Percentiles rank a stretch among this genome's conserved stretches.
phyloP scores from a whole-genome alignment of 2,113 vertebrate species.

The Myotis lucifugus region DNA sequence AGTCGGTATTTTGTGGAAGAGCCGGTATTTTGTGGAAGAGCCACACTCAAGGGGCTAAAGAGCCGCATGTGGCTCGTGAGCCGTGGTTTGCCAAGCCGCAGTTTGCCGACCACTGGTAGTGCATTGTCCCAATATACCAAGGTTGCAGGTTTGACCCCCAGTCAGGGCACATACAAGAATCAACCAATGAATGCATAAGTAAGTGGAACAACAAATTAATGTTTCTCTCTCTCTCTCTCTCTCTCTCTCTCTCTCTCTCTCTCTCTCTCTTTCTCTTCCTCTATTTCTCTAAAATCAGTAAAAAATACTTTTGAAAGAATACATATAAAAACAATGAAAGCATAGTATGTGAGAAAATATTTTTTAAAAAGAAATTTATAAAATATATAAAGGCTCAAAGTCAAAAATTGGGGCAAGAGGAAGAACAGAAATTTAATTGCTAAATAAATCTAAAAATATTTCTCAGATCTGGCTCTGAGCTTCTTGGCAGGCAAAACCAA shows the following conservation, averaged over 20 bases:
- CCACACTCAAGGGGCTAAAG: too few relatives aligned
- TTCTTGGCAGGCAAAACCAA: background rate
- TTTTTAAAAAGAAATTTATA: background rate
- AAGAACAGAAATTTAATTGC: slow-evolving; percentile 19
- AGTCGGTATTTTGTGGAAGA: too few relatives aligned
- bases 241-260: too few relatives aligned
- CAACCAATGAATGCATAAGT: background rate
- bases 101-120: too few relatives aligned
- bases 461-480: background rate
- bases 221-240: background rate
- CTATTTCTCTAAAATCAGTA: background rate
- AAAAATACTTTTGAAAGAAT: background rate
- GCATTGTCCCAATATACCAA: background rate
- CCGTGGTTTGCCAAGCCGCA: too few relatives aligned
- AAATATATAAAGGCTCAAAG: background rate
- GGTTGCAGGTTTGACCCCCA: background rate
- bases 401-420: background rate
- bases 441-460: slow-evolving; percentile 11
- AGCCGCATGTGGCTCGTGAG: too few relatives aligned
- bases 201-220: background rate
- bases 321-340: background rate
- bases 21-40: too few relatives aligned
- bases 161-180: background rate
- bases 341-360: background rate
- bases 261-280: too few relatives aligned